These are phyloP conservation scores for Phylloscopus whistleri DNA, from an alignment of 2,113 vertebrate species.

Conservation along the genomic window DNA sequence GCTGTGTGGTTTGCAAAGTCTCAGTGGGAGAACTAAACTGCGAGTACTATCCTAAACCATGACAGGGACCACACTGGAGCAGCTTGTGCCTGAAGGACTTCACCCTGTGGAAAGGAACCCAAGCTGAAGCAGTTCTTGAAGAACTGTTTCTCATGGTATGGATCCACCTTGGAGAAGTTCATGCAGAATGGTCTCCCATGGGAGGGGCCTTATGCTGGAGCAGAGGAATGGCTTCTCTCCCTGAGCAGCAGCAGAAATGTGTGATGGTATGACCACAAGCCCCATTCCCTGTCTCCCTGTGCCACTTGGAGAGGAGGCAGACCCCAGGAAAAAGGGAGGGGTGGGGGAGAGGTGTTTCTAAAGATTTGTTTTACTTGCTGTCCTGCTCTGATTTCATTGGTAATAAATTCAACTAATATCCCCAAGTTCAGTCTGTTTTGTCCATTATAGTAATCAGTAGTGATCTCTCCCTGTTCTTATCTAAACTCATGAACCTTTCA, in stretches of 20 bases:
- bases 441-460: background rate
- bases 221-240: background rate
- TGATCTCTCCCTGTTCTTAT: background rate
- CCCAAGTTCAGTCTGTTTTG: background rate
- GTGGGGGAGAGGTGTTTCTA: background rate
- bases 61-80: background rate
- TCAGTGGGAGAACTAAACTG: fast-evolving
- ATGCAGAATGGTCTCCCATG: background rate
- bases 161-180: background rate
- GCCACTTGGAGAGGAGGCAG: background rate
- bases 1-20: background rate
- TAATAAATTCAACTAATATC: background rate
- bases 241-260: background rate
- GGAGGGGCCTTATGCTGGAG: background rate
- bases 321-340: background rate
- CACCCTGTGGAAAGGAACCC: background rate
- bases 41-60: background rate
- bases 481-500: background rate
- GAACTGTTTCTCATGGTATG: background rate
- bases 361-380: background rate
- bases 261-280: background rate
- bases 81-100: background rate
- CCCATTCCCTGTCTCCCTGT: background rate
- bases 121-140: background rate
- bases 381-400: background rate